phyloP scores from a whole-genome alignment of 2,797 vertebrate species.

The Vipera latastei region DNA sequence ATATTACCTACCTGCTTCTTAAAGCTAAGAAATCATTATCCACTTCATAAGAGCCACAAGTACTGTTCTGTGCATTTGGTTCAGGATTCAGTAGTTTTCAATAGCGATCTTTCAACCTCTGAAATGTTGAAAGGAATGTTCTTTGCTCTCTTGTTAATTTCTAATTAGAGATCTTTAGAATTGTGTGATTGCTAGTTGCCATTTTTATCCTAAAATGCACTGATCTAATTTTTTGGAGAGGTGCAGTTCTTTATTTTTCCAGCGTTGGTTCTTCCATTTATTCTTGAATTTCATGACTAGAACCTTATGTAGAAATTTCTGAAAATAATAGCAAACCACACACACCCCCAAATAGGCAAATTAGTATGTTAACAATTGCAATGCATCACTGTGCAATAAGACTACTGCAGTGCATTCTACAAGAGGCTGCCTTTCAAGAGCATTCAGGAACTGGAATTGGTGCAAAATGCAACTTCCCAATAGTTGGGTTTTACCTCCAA shows the following conservation, averaged over 20 bases:
- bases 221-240: not conserved
- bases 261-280: not conserved
- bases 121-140: not conserved
- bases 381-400: not conserved
- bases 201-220: not conserved
- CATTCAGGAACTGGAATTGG: not conserved
- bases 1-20: not conserved
- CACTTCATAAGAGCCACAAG: not conserved
- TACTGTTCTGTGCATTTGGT: not conserved
- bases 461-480: not conserved
- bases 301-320: not conserved
- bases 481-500: not conserved
- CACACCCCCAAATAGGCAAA: not conserved
- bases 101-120: not conserved
- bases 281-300: not conserved
- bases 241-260: not conserved
- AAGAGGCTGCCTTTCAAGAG: not conserved
- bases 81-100: not conserved
- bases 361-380: not conserved
- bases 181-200: not conserved
- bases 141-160: not conserved
- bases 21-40: not conserved
- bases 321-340: not conserved
- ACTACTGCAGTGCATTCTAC: not conserved
- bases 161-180: not conserved